Conservation (phyloP, 2,113 vertebrate genomes). For the Eublepharis macularius region DNA sequence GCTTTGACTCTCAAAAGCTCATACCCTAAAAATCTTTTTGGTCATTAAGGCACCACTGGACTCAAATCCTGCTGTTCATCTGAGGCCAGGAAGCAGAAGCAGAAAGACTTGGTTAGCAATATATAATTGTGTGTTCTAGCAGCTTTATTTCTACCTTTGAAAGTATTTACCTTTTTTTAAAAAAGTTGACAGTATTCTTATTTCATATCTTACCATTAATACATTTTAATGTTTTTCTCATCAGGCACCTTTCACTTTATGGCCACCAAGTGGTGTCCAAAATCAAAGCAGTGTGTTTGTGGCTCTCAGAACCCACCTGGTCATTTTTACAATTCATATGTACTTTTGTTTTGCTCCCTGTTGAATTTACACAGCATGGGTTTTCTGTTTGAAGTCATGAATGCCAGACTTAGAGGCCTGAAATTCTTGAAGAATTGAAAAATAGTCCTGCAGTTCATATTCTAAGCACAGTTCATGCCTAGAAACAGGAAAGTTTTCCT, state of each 20-base stretch:
- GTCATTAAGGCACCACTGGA: too few species aligned
- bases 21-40: too few species aligned
- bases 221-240: not conserved
- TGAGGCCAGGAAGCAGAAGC: not conserved
- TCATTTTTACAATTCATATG: conserved; percentile 16
- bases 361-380: not conserved
- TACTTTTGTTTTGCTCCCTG: conserved; percentile 28
- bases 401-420: not conserved
- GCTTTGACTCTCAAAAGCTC: too few species aligned
- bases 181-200: not conserved
- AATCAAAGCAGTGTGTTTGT: not conserved
- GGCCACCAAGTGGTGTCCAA: not conserved
- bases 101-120: not conserved
- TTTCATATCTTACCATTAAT: not conserved
- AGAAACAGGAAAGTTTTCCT: not conserved
- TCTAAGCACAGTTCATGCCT: not conserved
- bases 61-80: too few species aligned
- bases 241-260: not conserved
- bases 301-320: not conserved
- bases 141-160: not conserved
- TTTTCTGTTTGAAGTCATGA: not conserved
- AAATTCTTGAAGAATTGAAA: not conserved
- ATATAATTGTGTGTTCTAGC: not conserved
- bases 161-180: not conserved
- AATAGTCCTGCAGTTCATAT: not conserved